These are phyloP conservation scores for Biston betularia DNA, from an alignment of 2,888 invertebrate species.

Conservation along the genomic window DNA sequence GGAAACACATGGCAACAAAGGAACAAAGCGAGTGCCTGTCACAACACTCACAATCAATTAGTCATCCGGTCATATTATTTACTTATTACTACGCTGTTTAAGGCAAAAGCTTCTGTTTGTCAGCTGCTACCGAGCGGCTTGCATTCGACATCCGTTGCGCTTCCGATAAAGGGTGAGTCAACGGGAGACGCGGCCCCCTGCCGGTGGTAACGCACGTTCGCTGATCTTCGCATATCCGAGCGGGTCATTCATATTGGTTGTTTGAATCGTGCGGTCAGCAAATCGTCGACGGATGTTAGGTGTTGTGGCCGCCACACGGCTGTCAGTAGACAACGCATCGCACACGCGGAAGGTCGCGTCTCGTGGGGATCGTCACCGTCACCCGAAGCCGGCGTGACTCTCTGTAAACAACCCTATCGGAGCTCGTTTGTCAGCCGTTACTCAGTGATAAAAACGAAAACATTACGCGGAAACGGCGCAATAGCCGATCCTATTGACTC, in stretches of 20 bases:
- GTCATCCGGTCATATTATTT: constrained; percentile 70
- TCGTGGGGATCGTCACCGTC: constrained; percentile 43
- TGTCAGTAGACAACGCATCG: constrained; percentile 64
- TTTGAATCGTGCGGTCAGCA: constrained; percentile 60
- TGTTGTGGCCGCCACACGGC: constrained; percentile 49
- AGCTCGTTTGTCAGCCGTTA: constrained; percentile 51
- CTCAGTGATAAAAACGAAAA: constrained; percentile 69
- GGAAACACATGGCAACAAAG: constrained; percentile 70
- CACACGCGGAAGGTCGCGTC: constrained; percentile 65
- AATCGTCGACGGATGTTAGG: constrained; percentile 61
- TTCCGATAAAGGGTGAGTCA: constrained; percentile 82
- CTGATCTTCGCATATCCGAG: constrained; percentile 59
- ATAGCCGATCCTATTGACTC: constrained; percentile 37
- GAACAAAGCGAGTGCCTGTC: constrained; percentile 72
- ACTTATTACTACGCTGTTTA: constrained; percentile 69
- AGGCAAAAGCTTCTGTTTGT: constrained; percentile 70
- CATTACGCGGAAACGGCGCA: constrained; percentile 60
- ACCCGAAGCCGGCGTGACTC: constrained; percentile 59
- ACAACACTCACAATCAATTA: constrained; percentile 67
- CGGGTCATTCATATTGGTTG: constrained; percentile 63
- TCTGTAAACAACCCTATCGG: constrained; percentile 65
- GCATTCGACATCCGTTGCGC: constrained; percentile 76
- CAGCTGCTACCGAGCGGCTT: constrained; percentile 67
- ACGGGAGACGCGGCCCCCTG: constrained; percentile 46
- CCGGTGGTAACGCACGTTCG: constrained; percentile 49